Evolutionary conservation across 2,113 vertebrate genomes (phyloP), one percentile per base, ranked within the genome.

Genomic region (Sylvietta virens): DNA sequence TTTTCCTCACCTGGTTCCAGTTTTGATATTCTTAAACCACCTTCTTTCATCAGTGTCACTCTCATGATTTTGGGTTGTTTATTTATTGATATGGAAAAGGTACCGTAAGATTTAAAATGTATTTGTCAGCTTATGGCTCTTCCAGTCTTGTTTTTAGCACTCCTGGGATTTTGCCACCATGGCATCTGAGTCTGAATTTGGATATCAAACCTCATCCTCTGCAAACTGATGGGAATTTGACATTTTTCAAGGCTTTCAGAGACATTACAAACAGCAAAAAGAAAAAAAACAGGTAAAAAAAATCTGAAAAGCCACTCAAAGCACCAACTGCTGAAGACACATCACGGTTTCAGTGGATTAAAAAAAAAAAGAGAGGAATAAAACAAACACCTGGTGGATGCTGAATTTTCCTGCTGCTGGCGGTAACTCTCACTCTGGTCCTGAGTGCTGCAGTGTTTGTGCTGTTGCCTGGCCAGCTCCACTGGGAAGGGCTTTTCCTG

Each of bases 251-350:
- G 62, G 10, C 54, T 94, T 85, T 51, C 54, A 51, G 37, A 60
- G 67, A 79, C 18, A 23, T 40, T 62, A 47, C n/a, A 64, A 88
- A 65, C 8, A 16, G 18, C 1, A 45, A 51, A 53, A 53, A 48
- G 3, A 2, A 5, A 33, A 21, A 35, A 13, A 28, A 28, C 9
- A 3, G 3, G 1, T 6, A 7, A 20, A 64, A 12, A 33, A 60
- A 27, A 24, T 23, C 42, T 13, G 51, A 60, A 54, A 82, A 76
- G 3, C 11, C 48, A 16, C 11, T 76, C 54, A 51, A 13, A 51
- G 26, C 47, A 39, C 23, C 44, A 44, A 20, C 44, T 66, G 47
- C 40, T 87, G 48, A 85, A 93, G 22, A 28, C 17, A 9, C 6
- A 27, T 7, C 20, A n/a, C 7, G 0, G 50, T 83, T 91, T 44